Evolutionary conservation across 2,888 invertebrate species (phyloP).

Genomic region (Coenonympha glycerion): DNA sequence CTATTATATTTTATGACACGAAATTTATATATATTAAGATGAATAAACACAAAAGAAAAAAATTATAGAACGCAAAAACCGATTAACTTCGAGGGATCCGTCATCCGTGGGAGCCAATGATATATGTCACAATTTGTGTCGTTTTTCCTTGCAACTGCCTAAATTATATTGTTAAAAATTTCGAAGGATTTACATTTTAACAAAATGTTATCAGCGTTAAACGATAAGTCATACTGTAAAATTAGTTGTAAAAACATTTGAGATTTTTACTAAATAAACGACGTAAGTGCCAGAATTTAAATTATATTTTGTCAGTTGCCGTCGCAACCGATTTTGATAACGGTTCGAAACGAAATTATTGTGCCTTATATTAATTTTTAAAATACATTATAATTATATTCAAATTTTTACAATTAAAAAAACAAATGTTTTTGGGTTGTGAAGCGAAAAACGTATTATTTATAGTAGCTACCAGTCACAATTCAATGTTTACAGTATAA

Average conservation of each 20-base stretch:
- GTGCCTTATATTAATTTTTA: constrained; percentile 29
- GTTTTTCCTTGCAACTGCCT: neutral
- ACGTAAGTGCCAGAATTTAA: constrained; percentile 25
- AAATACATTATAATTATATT: constrained; percentile 2
- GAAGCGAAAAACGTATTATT: constrained; percentile 37
- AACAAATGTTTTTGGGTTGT: constrained; percentile 43
- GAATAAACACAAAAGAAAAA: neutral
- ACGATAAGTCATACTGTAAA: constrained; percentile 19
- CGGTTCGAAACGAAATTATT: constrained; percentile 16
- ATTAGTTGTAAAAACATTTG: constrained; percentile 15
- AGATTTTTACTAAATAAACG: constrained; percentile 19
- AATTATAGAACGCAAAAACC: neutral
- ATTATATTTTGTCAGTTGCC: constrained; percentile 17
- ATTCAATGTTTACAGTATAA: constrained; percentile 47
- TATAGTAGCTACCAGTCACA: constrained; percentile 36
- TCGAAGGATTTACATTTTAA: constrained; percentile 10
- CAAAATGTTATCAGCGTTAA: constrained; percentile 16
- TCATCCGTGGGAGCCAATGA: too few species aligned
- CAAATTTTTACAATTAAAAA: too few species aligned
- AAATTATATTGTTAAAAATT: constrained; percentile 12
- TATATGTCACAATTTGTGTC: neutral
- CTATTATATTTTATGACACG: too few species aligned
- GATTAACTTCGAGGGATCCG: neutral
- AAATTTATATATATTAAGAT: too few species aligned
- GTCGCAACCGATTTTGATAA: neutral